Percentiles rank a stretch among this genome's conserved stretches.
phyloP scores from a whole-genome alignment of 2,888 invertebrate species.

The Rhagophthalmus giganteus region DNA sequence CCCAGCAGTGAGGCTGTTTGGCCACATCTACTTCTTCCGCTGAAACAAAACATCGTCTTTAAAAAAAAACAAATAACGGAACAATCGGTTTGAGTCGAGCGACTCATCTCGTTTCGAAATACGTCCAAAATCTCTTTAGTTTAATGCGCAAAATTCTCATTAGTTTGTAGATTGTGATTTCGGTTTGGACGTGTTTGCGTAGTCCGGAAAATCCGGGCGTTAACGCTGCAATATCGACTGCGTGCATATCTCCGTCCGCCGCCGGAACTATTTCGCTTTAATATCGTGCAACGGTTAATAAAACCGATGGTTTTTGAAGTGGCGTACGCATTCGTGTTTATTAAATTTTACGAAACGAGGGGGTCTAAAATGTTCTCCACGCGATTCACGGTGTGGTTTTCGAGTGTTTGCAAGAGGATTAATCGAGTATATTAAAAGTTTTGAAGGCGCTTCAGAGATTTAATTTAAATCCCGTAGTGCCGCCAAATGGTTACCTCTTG shows the following conservation, averaged over 20 bases:
- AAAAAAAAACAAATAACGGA: not conserved
- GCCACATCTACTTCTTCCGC: slow-evolving; percentile 57
- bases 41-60: slow-evolving; percentile 46
- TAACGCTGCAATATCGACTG: slow-evolving; percentile 10
- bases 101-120: too few species aligned
- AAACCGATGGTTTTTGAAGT: slow-evolving; percentile 25
- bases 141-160: slow-evolving; percentile 4
- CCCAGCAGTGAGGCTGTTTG: slow-evolving; percentile 58
- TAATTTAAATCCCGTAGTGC: slow-evolving; percentile 2
- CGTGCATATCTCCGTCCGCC: slow-evolving; percentile 13
- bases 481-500: slow-evolving; percentile 14
- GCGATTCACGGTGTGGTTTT: slow-evolving; percentile 17
- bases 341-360: slow-evolving; percentile 24
- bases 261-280: slow-evolving; percentile 24
- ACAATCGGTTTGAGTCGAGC: too few species aligned
- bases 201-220: not conserved
- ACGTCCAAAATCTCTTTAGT: slow-evolving; percentile 2
- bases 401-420: slow-evolving; percentile 26
- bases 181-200: not conserved
- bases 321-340: slow-evolving; percentile 22
- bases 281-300: slow-evolving; percentile 19
- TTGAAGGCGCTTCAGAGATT: slow-evolving; percentile 6
- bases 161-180: not conserved
- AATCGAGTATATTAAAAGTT: slow-evolving; percentile 23
- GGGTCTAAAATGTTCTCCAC: too few species aligned